Percentiles rank a stretch among this genome's conserved stretches.
Conservation (phyloP, 2,888 invertebrate genomes). For the Himalopsyche tibetana region DNA sequence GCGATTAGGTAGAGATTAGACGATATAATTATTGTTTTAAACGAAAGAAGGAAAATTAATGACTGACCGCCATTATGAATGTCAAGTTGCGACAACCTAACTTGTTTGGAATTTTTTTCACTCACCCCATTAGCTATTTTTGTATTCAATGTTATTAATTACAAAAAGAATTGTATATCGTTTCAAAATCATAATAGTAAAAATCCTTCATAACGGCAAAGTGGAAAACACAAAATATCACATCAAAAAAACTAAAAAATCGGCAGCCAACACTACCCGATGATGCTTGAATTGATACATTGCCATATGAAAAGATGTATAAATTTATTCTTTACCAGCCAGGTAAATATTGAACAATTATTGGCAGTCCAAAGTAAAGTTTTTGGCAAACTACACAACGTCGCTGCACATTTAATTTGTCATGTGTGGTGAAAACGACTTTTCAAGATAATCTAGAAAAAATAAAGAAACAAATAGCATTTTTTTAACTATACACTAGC, state of each 20-base stretch:
- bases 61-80: slow-evolving; percentile 77
- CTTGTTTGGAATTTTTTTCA: slow-evolving; percentile 76
- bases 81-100: slow-evolving; percentile 73
- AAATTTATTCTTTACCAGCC: slow-evolving; percentile 5
- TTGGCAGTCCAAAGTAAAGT: no score
- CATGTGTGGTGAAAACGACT: no score
- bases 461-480: no score
- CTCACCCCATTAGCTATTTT: slow-evolving; percentile 71
- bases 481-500: no score
- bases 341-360: neutral
- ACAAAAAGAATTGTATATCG: slow-evolving; percentile 66
- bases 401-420: no score
- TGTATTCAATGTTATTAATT: slow-evolving; percentile 70
- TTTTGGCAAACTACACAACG: no score
- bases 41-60: slow-evolving; percentile 51
- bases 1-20: neutral
- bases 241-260: slow-evolving; percentile 64
- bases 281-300: slow-evolving; percentile 56
- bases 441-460: no score
- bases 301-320: slow-evolving; percentile 56
- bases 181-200: slow-evolving; percentile 60
- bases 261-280: slow-evolving; percentile 62
- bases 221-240: slow-evolving; percentile 66
- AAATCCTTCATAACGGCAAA: slow-evolving; percentile 65
- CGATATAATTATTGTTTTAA: slow-evolving; percentile 24